A percentile compares a stretch with the other conserved stretches of the same genome.
These are phyloP conservation scores for Pseudotriccus pelzelni DNA, from an alignment of 2,797 vertebrate genomes.

Conservation along the genomic window DNA sequence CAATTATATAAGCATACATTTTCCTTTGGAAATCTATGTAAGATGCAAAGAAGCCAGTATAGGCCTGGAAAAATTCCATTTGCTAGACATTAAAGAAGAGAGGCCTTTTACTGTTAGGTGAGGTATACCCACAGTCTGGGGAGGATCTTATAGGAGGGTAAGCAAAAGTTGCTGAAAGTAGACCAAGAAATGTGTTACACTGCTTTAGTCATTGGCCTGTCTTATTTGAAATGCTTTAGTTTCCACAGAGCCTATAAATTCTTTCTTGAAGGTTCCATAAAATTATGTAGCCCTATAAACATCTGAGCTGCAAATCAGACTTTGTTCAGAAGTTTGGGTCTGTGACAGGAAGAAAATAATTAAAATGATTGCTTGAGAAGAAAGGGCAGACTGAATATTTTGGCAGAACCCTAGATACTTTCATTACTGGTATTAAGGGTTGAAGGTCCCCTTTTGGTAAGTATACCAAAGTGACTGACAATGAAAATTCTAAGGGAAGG, in stretches of 20 bases:
- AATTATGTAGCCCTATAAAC: conserved; percentile 30
- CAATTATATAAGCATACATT: background rate
- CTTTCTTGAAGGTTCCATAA: conserved; percentile 16
- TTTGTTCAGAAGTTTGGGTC: conserved; percentile 5
- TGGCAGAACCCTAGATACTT: background rate
- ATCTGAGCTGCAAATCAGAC: conserved; percentile 27
- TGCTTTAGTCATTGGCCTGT: conserved; percentile 12
- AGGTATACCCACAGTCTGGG: background rate
- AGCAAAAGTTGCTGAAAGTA: background rate
- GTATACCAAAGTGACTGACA: background rate
- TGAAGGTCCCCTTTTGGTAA: background rate
- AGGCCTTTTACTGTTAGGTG: background rate
- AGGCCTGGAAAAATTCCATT: background rate
- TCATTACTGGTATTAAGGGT: conserved; percentile 2
- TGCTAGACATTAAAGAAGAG: background rate
- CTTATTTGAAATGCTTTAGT: conserved; percentile 4
- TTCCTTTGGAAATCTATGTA: background rate
- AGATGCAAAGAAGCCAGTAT: background rate
- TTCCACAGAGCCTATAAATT: conserved; percentile 28
- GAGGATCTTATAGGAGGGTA: background rate
- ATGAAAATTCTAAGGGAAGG: background rate
- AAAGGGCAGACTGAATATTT: background rate
- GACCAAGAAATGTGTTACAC: background rate
- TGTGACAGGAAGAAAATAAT: conserved; percentile 47
- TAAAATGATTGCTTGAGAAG: conserved; percentile 4